Percentiles rank a stretch among this genome's conserved stretches.
Conservation (phyloP, 2,797 vertebrate species). For the Knipowitschia caucasica region DNA sequence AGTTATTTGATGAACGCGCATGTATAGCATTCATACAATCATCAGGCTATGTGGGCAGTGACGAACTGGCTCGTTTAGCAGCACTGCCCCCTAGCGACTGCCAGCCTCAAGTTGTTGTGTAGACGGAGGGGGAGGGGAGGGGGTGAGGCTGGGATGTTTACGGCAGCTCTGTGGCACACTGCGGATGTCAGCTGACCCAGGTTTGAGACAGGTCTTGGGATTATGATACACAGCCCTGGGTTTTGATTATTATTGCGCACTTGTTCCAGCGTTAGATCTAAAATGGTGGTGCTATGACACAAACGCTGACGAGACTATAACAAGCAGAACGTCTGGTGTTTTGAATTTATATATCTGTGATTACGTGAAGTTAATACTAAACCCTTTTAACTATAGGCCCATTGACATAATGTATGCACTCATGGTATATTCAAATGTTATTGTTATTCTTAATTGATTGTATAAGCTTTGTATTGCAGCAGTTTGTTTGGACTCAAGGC, state of each 20-base stretch:
- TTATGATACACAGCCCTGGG: slow-evolving; percentile 33
- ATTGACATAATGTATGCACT: too few relatives aligned
- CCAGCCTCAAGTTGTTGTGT: slow-evolving; percentile 17
- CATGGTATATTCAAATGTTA: too few relatives aligned
- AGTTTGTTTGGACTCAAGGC: too few relatives aligned
- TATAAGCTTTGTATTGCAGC: too few relatives aligned
- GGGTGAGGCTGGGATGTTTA: slow-evolving; percentile 58
- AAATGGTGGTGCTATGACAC: slow-evolving; percentile 26
- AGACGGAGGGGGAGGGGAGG: slow-evolving; percentile 64
- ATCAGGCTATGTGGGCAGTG: slow-evolving; percentile 15
- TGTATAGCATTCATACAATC: slow-evolving; percentile 16
- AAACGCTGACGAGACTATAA: slow-evolving; percentile 39
- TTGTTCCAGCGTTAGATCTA: slow-evolving; percentile 17
- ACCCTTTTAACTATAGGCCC: too few relatives aligned
- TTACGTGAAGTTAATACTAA: too few relatives aligned
- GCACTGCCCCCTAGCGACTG: slow-evolving; percentile 72
- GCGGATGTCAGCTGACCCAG: slow-evolving; percentile 64
- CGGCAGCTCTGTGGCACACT: slow-evolving; percentile 46
- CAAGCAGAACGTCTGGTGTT: not conserved
- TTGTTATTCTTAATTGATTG: too few relatives aligned
- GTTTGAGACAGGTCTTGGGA: not conserved
- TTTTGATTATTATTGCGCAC: slow-evolving; percentile 40
- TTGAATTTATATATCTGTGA: not conserved
- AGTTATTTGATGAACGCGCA: slow-evolving; percentile 15
- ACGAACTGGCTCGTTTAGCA: slow-evolving; percentile 17